Conservation (phyloP, 2,797 vertebrate genomes). For the Pseudochromis fuscus region DNA sequence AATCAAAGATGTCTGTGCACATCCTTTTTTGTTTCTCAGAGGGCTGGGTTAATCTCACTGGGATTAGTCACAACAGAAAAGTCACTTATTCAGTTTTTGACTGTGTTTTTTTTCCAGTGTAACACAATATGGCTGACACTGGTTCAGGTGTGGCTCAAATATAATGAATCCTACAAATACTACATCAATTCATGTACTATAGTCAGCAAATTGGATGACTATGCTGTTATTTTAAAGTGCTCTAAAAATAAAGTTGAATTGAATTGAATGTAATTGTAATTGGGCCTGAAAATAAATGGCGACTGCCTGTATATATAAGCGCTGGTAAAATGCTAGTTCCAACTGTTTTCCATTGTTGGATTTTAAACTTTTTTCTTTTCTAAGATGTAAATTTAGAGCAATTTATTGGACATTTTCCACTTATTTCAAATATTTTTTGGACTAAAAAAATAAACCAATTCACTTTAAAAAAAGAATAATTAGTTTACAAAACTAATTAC, state of each 20-base stretch:
- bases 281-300: not conserved
- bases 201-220: too few relatives aligned
- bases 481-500: not conserved
- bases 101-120: constrained; percentile 1
- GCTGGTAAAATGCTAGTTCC: not conserved
- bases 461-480: not conserved
- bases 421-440: not conserved
- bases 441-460: not conserved
- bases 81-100: not conserved
- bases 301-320: too few relatives aligned
- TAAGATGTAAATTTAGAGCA: not conserved
- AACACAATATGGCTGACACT: not conserved
- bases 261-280: too few relatives aligned
- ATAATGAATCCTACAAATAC: too few relatives aligned
- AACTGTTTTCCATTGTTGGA: not conserved
- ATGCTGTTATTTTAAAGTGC: too few relatives aligned
- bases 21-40: constrained; percentile 27
- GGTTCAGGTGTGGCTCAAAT: too few relatives aligned
- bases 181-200: too few relatives aligned
- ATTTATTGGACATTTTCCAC: not conserved
- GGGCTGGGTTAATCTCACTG: not conserved
- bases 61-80: not conserved
- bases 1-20: constrained; percentile 42
- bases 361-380: not conserved
- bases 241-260: too few relatives aligned